Evolutionary conservation across 2,888 invertebrate species (phyloP).

Genomic region (Orthosia gracilis): DNA sequence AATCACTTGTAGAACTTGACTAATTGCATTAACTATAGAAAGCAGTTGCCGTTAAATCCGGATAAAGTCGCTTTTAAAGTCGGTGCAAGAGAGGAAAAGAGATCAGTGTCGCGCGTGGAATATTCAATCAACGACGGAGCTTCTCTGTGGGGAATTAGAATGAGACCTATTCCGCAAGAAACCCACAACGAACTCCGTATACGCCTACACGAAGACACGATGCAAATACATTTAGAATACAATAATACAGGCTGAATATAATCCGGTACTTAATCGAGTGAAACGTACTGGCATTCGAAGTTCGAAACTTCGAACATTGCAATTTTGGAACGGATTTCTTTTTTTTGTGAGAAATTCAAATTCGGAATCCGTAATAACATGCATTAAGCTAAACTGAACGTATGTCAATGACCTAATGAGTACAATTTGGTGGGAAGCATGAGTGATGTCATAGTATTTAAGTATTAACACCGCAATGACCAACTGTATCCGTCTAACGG

Average conservation of each 20-base stretch:
- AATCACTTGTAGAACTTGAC: conserved; percentile 21
- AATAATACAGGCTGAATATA: conserved; percentile 32
- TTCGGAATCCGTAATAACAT: conserved; percentile 48
- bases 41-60: conserved; percentile 62
- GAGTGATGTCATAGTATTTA: conserved; percentile 74
- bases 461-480: conserved; percentile 68
- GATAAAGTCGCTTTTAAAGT: conserved; percentile 70
- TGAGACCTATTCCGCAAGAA: conserved; percentile 52
- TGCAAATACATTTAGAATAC: conserved; percentile 47
- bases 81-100: conserved; percentile 64
- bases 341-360: conserved; percentile 4
- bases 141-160: conserved; percentile 53
- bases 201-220: conserved; percentile 18
- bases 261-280: conserved; percentile 6
- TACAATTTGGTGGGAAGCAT: conserved; percentile 73
- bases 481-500: conserved; percentile 71
- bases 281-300: background rate
- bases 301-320: background rate
- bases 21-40: conserved; percentile 64
- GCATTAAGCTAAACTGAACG: conserved; percentile 68
- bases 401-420: conserved; percentile 77
- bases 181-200: conserved; percentile 26
- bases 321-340: conserved; percentile 18
- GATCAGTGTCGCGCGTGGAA: conserved; percentile 70
- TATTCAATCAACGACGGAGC: conserved; percentile 70